Evolutionary conservation across 2,797 vertebrate species (phyloP).

Genomic region (Leptatherina wallacei): DNA sequence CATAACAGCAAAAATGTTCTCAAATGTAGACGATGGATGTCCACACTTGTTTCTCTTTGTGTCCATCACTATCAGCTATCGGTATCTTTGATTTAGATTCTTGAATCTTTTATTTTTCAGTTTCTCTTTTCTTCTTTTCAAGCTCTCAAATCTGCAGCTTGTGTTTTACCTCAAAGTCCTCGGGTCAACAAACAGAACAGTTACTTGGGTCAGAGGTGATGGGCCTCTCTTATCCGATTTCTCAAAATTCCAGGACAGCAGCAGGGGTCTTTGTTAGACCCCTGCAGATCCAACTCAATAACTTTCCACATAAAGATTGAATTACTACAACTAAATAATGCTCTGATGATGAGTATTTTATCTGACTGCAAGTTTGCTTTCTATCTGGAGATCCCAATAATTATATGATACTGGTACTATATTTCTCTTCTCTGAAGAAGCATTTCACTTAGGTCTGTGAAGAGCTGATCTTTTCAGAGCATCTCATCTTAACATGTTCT

Average conservation of each 20-base stretch:
- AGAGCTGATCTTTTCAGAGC: too few relatives aligned
- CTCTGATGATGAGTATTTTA: too few relatives aligned
- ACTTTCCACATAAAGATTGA: neutral
- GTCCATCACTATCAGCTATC: neutral
- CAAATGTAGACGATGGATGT: neutral
- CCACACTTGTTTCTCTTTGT: neutral
- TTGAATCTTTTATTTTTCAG: too few relatives aligned
- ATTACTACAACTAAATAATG: too few relatives aligned
- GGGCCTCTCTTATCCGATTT: conserved; percentile 32
- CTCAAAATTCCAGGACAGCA: conserved; percentile 14
- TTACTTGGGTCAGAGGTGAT: conserved; percentile 50
- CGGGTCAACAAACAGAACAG: conserved; percentile 54
- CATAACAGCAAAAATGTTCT: neutral
- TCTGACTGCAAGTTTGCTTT: too few relatives aligned
- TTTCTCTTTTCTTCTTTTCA: neutral
- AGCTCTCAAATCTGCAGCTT: conserved; percentile 12
- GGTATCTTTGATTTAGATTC: neutral
- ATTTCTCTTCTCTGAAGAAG: too few relatives aligned
- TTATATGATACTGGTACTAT: too few relatives aligned
- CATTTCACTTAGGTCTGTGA: too few relatives aligned
- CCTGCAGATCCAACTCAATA: neutral
- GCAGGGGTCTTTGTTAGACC: too few relatives aligned
- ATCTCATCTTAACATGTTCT: too few relatives aligned
- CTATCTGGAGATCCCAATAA: too few relatives aligned
- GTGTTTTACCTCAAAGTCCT: conserved; percentile 23